Conservation (phyloP, 2,888 invertebrate genomes). For the Strigamia transsilvanica region DNA sequence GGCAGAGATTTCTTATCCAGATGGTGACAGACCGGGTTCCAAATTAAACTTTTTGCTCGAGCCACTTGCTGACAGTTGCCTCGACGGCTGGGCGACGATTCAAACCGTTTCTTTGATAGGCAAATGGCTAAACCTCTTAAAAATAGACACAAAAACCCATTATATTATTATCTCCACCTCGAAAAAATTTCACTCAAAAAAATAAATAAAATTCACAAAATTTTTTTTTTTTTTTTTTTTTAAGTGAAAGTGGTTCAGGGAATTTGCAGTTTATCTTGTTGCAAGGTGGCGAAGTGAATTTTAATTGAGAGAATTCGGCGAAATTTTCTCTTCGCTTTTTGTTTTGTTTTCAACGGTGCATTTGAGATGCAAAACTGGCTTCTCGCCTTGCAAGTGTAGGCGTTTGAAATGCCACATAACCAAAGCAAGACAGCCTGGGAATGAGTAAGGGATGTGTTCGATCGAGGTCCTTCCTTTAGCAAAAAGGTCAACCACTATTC, state of each 20-base stretch:
- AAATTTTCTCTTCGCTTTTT: too few relatives aligned
- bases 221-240: neutral
- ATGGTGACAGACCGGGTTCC: slow-evolving; percentile 1
- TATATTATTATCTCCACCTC: neutral
- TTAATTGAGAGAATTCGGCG: neutral
- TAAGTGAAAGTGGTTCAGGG: neutral
- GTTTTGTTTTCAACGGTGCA: neutral
- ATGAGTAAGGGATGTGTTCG: neutral
- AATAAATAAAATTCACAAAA: too few relatives aligned
- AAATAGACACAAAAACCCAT: slow-evolving; percentile 4
- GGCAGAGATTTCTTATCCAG: slow-evolving; percentile 8
- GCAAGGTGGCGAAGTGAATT: neutral
- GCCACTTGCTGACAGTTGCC: neutral
- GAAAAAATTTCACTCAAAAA: too few relatives aligned
- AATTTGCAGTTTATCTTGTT: neutral
- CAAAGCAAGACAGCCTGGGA: neutral
- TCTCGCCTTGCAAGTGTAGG: neutral
- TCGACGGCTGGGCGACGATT: slow-evolving; percentile 58
- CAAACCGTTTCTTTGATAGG: slow-evolving; percentile 13
- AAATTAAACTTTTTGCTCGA: neutral
- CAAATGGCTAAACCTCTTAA: neutral
- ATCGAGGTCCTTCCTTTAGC: neutral
- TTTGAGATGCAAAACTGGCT: neutral
- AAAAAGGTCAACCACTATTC: neutral
- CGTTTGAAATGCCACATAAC: neutral